Conservation (phyloP, 2,797 vertebrate genomes). For the Tadarida brasiliensis region DNA sequence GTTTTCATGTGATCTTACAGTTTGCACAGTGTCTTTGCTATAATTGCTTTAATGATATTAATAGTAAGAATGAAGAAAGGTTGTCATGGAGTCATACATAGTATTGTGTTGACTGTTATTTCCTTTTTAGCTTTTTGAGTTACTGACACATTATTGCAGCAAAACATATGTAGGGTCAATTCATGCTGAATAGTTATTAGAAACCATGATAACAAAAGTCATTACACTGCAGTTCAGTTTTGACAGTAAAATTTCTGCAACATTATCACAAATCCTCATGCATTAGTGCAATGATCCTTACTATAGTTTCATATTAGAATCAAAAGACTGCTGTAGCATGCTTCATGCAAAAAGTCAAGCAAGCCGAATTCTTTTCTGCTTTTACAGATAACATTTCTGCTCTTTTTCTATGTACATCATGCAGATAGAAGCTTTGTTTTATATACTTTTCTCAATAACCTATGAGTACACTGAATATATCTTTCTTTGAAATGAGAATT, state of each 20-base stretch:
- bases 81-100: constrained; percentile 18
- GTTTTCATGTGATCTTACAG: neutral
- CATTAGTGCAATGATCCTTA: constrained; percentile 93
- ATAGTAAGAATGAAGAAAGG: neutral
- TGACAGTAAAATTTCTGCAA: constrained; percentile 93
- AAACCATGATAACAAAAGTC: constrained; percentile 92
- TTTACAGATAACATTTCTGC: constrained; percentile 82
- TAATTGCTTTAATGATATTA: constrained; percentile 49
- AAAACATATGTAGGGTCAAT: constrained; percentile 91
- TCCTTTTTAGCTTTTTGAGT: constrained; percentile 81
- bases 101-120: constrained; percentile 65
- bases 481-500: constrained; percentile 13
- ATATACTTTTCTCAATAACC: constrained; percentile 63
- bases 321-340: constrained; percentile 88
- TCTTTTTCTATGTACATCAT: constrained; percentile 68
- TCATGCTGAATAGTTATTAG: constrained; percentile 91
- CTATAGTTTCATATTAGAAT: constrained; percentile 90
- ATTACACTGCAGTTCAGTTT: constrained; percentile 91
- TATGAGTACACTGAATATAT: constrained; percentile 10
- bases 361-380: constrained; percentile 86
- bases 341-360: constrained; percentile 87
- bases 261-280: constrained; percentile 93
- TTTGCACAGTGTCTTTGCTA: neutral
- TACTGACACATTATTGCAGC: constrained; percentile 86
- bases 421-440: constrained; percentile 65